A percentile compares a stretch with the other conserved stretches of the same genome.
phyloP scores from a whole-genome alignment of 2,797 vertebrate genomes.

The Sebastes diploproa region DNA sequence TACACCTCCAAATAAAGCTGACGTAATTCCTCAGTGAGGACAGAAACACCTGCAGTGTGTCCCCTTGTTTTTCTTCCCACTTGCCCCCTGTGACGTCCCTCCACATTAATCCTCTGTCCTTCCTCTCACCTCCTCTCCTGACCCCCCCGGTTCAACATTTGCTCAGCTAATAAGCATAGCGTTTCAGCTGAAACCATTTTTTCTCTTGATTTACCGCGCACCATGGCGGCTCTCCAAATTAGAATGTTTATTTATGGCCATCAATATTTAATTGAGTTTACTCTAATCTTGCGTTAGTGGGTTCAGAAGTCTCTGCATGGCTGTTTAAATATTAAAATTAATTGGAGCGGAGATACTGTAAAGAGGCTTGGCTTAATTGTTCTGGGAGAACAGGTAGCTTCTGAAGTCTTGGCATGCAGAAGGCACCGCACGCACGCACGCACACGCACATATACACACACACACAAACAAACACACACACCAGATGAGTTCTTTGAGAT shows the following conservation, averaged over 20 bases:
- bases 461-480: neutral
- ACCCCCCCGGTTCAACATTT: constrained; percentile 63
- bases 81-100: neutral
- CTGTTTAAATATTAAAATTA: constrained; percentile 86
- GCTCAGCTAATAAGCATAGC: constrained; percentile 68
- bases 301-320: constrained; percentile 78
- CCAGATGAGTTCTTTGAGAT: neutral
- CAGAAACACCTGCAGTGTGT: neutral
- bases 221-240: constrained; percentile 70
- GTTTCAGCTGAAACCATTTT: constrained; percentile 54
- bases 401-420: constrained; percentile 38
- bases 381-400: constrained; percentile 75
- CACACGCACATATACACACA: constrained; percentile 9
- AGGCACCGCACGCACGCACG: neutral
- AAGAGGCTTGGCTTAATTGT: constrained; percentile 80
- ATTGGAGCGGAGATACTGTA: constrained; percentile 81
- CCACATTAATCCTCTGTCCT: constrained; percentile 40
- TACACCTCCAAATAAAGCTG: neutral
- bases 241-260: constrained; percentile 85
- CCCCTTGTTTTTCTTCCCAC: constrained; percentile 1
- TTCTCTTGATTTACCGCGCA: constrained; percentile 55
- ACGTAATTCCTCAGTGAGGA: neutral
- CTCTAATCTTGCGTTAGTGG: constrained; percentile 80
- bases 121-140: constrained; percentile 44
- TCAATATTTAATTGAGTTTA: constrained; percentile 86